Evolutionary conservation across 2,797 vertebrate species (phyloP), one percentile per base, ranked within the genome.

Genomic region (Thalassophryne amazonica): DNA sequence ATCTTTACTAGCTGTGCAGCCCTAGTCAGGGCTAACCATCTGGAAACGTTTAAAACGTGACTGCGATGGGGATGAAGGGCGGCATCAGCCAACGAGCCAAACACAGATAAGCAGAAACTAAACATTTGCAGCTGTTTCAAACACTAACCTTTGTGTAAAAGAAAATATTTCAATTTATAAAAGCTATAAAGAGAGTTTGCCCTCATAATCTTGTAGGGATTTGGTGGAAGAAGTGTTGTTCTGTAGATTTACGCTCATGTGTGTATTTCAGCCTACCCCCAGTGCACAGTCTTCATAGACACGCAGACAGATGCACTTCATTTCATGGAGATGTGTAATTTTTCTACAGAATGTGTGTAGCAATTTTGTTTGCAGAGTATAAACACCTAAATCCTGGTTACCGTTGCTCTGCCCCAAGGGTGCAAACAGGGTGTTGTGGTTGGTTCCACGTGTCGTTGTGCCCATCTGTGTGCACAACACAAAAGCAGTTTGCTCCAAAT

Each of bases 1-100:
- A 17, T 62, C 27, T 41, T 60, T 55, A 50, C 29, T 58, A 45
- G 52, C 51, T 53, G 55, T 38, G 37, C 21, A 37, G n/a, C 20
- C 27, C 63, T 56, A 46, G 68, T 79, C 45, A 50, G 20, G 28
- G 22, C 37, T 46, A 47, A 63, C 41, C 21, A 21, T 45, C 66
- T 70, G 61, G 45, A 46, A 69, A 60, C 38, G 45, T 64, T 63
- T 64, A 72, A 74, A 47, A 51, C 28, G 56, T 77, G 49, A 68
- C 5, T 1, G 19, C 31, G 28, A 23, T 38, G 33, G 30, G 13
- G 25, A 60, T n/a, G n/a, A n/a, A n/a, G n/a, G n/a, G n/a, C n/a
- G n/a, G n/a, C n/a, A n/a, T n/a, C n/a, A n/a, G n/a, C n/a, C n/a
- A n/a, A n/a, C n/a, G n/a, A n/a, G n/a, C n/a, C n/a, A n/a, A n/a